Evolutionary conservation across 1,140 invertebrate genomes (phyloP).

Genomic region (Drosophila murphyi): DNA sequence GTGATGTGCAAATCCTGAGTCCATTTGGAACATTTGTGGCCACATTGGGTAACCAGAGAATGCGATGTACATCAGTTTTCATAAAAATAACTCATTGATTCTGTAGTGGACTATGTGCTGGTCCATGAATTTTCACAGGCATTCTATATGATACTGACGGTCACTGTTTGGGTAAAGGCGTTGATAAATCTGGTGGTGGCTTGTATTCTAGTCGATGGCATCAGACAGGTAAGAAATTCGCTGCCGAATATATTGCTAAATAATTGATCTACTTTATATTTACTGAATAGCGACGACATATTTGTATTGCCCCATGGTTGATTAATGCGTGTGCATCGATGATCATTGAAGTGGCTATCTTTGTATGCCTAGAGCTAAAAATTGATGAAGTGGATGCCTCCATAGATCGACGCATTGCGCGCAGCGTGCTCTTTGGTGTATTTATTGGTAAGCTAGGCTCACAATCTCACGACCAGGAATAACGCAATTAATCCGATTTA

Average conservation of each 20-base stretch:
- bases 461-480: neutral
- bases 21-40: constrained; percentile 67
- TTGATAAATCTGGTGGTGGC: constrained; percentile 79
- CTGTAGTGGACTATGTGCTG: constrained; percentile 73
- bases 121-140: constrained; percentile 78
- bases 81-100: neutral
- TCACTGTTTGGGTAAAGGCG: constrained; percentile 77
- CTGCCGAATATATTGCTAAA: neutral
- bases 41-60: constrained; percentile 56
- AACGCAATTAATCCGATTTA: neutral
- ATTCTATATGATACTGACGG: constrained; percentile 78
- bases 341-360: constrained; percentile 70
- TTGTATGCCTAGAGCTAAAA: constrained; percentile 73
- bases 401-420: constrained; percentile 73
- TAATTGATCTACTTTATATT: neutral
- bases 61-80: neutral
- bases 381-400: constrained; percentile 79
- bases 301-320: constrained; percentile 80
- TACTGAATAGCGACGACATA: constrained; percentile 64
- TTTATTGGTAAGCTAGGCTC: constrained; percentile 57
- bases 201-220: constrained; percentile 76
- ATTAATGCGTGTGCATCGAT: constrained; percentile 74
- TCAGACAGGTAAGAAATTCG: constrained; percentile 66
- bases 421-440: constrained; percentile 74
- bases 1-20: constrained; percentile 66